Base-by-base conservation (phyloP, 2,797 vertebrate genomes). In the Anguilla megastoma region DNA sequence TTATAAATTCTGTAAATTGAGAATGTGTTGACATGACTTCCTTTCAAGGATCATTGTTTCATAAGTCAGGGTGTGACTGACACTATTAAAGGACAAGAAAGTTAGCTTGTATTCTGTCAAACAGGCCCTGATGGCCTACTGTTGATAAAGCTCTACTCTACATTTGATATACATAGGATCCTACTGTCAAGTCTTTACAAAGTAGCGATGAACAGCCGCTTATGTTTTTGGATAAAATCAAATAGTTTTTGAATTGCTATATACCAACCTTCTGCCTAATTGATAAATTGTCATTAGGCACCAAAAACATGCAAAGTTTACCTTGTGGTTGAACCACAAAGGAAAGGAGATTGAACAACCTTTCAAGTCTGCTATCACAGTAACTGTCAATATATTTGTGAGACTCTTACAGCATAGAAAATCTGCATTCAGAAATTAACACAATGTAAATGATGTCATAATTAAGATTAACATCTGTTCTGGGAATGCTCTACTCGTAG, bases 361-460 rank as follows among this genome's bases (percentile, higher is more conserved):
- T 18, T 74, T 36, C 3, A 76, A 36, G 30, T 76, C 9, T 12
- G 71, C 14, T 36, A 36, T 41, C 41, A 45, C 41, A 45, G 41
- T 33, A 76, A 76, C 27, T 21, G 74, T 18, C 74, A 76, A 1
- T 45, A 48, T 45, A 36, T 21, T 24, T 83, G 45, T 24, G 24
- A 84, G 52, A 84, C 4, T 3, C 27, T 56, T 33, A n/a, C 27
- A 33, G 52, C 41, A 48, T 9, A 56, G 30, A 9, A 8, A 82
- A 45, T 41, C 82, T 27, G n/a, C 50, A 84, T 54, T 84, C 18
- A 12, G 82, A 45, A 84, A 54, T n/a, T 8, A 21, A 84, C 30
- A 84, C 82, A n/a, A 54, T 84, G 82, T n/a, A 54, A 52, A 84
- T 54, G 50, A 52, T 84, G 45, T 84, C 24, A 84, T 54, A 27